A percentile compares a stretch with the other conserved stretches of the same genome.
phyloP scores from a whole-genome alignment of 1,140 invertebrate genomes.

The Monochamus saltuarius region DNA sequence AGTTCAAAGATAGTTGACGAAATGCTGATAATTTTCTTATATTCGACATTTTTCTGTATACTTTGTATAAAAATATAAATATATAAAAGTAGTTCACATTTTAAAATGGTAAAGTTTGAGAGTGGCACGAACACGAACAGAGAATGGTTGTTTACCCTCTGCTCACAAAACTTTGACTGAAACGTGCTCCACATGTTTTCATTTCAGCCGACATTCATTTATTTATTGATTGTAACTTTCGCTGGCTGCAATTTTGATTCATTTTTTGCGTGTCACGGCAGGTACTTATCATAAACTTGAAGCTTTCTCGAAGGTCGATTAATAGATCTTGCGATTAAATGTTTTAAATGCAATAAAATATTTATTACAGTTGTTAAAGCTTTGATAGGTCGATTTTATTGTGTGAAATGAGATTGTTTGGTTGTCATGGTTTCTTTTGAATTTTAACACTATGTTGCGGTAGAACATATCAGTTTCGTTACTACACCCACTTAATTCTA shows the following conservation, averaged over 20 bases:
- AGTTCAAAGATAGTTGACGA: conserved; percentile 44
- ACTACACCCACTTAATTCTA: too few species aligned
- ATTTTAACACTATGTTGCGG: conserved; percentile 11
- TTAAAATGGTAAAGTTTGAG: conserved; percentile 17
- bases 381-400: neutral
- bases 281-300: too few species aligned
- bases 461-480: conserved; percentile 1
- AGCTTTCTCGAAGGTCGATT: too few species aligned
- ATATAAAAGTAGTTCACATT: conserved; percentile 13
- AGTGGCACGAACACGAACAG: conserved; percentile 22
- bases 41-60: conserved; percentile 1
- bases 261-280: conserved; percentile 27
- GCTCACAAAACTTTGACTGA: conserved; percentile 45
- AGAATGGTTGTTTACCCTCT: conserved; percentile 36
- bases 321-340: too few species aligned
- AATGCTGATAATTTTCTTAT: conserved; percentile 33
- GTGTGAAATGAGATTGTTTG: conserved; percentile 7
- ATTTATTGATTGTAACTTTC: conserved; percentile 46
- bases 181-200: conserved; percentile 41
- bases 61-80: conserved; percentile 9
- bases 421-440: conserved; percentile 15
- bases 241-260: conserved; percentile 36
- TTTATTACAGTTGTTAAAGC: too few species aligned
- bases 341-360: too few species aligned
- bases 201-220: conserved; percentile 38